Percentiles rank a stretch among this genome's conserved stretches.
phyloP scores from a whole-genome alignment of 2,113 vertebrate genomes.

The Asarcornis scutulata region DNA sequence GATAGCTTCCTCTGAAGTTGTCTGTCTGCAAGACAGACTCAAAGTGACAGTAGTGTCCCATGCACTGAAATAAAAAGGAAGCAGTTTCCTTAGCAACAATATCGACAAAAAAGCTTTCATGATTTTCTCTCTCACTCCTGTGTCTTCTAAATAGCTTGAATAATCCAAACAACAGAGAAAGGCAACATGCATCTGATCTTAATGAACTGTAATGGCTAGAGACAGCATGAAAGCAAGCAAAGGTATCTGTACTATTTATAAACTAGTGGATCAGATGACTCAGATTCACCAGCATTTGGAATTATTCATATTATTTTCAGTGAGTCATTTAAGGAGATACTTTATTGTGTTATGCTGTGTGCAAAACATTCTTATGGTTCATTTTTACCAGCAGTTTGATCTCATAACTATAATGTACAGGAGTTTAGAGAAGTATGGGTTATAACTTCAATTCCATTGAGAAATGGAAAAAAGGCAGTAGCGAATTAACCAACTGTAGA shows the following conservation, averaged over 20 bases:
- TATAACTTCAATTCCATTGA: background rate
- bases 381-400: conserved; percentile 16
- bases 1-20: conserved; percentile 24
- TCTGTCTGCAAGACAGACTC: conserved; percentile 43
- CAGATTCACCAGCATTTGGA: conserved; percentile 17
- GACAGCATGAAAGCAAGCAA: conserved; percentile 40
- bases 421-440: background rate
- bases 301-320: conserved; percentile 23
- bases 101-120: conserved; percentile 64
- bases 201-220: conserved; percentile 24
- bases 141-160: conserved; percentile 52
- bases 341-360: background rate
- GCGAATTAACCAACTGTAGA: background rate
- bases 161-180: conserved; percentile 64
- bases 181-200: conserved; percentile 63
- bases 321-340: conserved; percentile 23
- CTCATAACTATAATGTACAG: background rate
- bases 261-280: conserved; percentile 20
- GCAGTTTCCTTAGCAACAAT: conserved; percentile 77
- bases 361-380: conserved; percentile 28
- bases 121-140: conserved; percentile 61
- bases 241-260: conserved; percentile 51
- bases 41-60: conserved; percentile 64
- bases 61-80: conserved; percentile 62
- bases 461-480: background rate